Evolutionary conservation across 2,113 vertebrate species (phyloP), one percentile per base, ranked within the genome.

Genomic region (Pachypanchax playfairii): DNA sequence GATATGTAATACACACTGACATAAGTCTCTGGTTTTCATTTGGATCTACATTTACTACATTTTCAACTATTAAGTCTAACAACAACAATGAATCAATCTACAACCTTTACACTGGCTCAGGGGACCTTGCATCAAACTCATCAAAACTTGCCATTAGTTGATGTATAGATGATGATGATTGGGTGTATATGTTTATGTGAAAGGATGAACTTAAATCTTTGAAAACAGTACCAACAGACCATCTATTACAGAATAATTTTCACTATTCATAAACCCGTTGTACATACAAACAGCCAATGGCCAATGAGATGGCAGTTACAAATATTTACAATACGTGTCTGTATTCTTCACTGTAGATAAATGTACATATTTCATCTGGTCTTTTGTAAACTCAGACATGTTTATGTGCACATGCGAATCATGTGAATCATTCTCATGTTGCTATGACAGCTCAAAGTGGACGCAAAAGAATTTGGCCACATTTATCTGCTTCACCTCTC

Each of bases 1-100:
- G 69, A 83, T 60, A 63, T 47, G 62, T 86, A 85, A 91, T 83
- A 38, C 69, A 61, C 73, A 59, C 72, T 79, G 86, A 87, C 85
- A 87, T 79, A 57, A 31, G 33, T 22, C 50, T 57, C 88, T 87
- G 85, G 73, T 82, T 90, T 77, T 83, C 75, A 89, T 90, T 89
- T 87, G 67, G 69, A 57, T 57, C 31, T 20, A 62, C 70, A 47
- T 87, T 85, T 78, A 73, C 72, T 65, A 49, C 69, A 75, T 88
- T 86, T 88, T 83, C 66, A 55, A 36, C 83, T 61, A 82, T 88
- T 83, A 86, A 65, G 68, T 58, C 79, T 63, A 59, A 73, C 63
- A 89, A 85, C 61, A 84, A 81, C 77, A 62, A 36, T 62, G 68
- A 82, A 59, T 80, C 75, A 80, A 84, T 58, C 48, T 49, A 70